Evolutionary conservation across 1,140 invertebrate genomes (phyloP), one percentile per base, ranked within the genome.

Genomic region (Philaenus spumarius): DNA sequence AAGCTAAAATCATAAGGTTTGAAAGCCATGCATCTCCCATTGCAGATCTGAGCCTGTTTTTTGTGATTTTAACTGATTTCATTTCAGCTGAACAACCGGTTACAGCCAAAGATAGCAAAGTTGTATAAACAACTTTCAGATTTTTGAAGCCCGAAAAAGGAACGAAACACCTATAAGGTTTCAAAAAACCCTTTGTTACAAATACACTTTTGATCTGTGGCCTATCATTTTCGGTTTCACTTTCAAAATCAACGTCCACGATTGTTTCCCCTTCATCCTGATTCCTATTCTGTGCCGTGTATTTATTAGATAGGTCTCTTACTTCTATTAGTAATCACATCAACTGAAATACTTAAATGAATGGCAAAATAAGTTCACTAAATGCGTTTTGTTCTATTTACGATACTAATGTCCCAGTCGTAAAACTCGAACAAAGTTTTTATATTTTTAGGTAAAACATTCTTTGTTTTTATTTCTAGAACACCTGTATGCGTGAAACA

Each of bases 401-500:
- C 7, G 5, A 14, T 20, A 20, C 3, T 46, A 19, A 7, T 46
- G 23, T 46, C 43, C 19, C 43, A 46, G 43, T 7, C 19, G 43
- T 46, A 46, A 23, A 46, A 46, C 43, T 17, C 19, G 20, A 9
- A 46, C 19, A 46, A 20, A 20, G 19, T 20, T 17, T 46, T 46
- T 46, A 46, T 20, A 46, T 46, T 46, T 46, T 46, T 19, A 12
- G 43, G 43, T 20, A 46, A 46, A 17, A 46, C 20, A 46, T 23
- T 46, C 17, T 23, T 20, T 46, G 17, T 46, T 17, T 9, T 12
- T 12, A 12, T 23, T 46, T 46, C 19, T 4, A 46, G 9, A 20
- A 46, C 11, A 17, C 19, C 43, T 20, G 43, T 23, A 46, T 46
- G 43, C 11, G 43, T 46, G 43, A 46, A 46, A 22, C 12, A 20